Percentiles rank a stretch among this genome's conserved stretches.
These are phyloP conservation scores for Jordanella pulchra DNA, from an alignment of 2,797 vertebrate genomes.

Conservation along the genomic window DNA sequence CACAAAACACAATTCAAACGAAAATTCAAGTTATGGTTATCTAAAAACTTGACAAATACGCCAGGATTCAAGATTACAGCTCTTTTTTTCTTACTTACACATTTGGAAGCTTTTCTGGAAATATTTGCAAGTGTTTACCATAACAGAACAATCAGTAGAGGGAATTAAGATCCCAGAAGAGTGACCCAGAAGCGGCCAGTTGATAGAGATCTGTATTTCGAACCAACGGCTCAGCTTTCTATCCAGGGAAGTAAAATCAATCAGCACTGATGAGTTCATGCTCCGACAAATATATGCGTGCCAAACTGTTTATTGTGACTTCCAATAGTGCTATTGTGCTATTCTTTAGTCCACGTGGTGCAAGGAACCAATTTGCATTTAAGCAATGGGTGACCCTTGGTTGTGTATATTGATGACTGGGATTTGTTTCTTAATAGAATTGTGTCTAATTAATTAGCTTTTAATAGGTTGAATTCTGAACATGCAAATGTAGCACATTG, in stretches of 20 bases:
- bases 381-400: conserved; percentile 75
- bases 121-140: conserved; percentile 13
- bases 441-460: conserved; percentile 88
- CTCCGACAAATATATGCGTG: conserved; percentile 60
- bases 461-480: conserved; percentile 83
- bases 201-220: conserved; percentile 43
- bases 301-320: conserved; percentile 69
- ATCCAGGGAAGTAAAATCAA: conserved; percentile 72
- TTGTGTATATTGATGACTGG: conserved; percentile 84
- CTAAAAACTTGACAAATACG: not conserved
- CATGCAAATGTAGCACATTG: conserved; percentile 82
- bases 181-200: conserved; percentile 23
- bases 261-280: conserved; percentile 71
- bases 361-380: conserved; percentile 76
- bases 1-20: not conserved
- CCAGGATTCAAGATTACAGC: not conserved
- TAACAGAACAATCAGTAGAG: conserved; percentile 17
- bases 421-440: conserved; percentile 87
- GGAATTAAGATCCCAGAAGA: conserved; percentile 10
- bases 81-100: not conserved
- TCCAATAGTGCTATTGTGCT: conserved; percentile 64
- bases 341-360: conserved; percentile 64
- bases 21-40: not conserved
- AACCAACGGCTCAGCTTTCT: conserved; percentile 42
- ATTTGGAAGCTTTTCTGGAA: not conserved